A percentile compares a stretch with the other conserved stretches of the same genome.
Evolutionary conservation across 2,113 vertebrate species (phyloP).

Genomic region (Tautogolabrus adspersus): DNA sequence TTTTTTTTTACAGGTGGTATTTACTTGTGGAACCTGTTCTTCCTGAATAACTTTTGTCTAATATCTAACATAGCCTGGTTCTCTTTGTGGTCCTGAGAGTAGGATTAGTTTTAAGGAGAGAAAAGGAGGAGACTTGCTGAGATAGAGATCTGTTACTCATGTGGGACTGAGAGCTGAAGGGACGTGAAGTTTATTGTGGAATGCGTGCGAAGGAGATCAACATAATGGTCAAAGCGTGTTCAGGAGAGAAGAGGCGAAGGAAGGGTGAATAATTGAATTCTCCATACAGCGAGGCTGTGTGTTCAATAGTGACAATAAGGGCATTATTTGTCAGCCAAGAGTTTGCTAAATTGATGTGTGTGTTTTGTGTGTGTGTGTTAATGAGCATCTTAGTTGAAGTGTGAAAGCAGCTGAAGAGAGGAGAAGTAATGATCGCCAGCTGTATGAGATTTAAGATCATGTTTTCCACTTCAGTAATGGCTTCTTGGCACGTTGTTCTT

Average conservation of each 20-base stretch:
- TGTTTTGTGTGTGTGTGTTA: constrained; percentile 5
- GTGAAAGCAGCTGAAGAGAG: not conserved
- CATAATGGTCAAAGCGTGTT: constrained; percentile 40
- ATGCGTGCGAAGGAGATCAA: constrained; percentile 37
- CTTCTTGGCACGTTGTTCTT: not conserved
- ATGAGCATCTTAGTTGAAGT: constrained; percentile 17
- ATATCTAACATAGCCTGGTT: not conserved
- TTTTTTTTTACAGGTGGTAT: not conserved
- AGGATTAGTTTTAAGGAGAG: constrained; percentile 16
- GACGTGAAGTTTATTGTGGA: constrained; percentile 29
- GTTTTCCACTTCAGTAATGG: not conserved
- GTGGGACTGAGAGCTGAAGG: constrained; percentile 19
- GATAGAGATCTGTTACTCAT: constrained; percentile 32
- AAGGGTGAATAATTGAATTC: constrained; percentile 67
- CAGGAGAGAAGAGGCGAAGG: constrained; percentile 56
- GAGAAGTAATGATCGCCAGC: not conserved
- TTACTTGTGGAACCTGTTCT: constrained; percentile 1
- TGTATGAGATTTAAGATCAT: constrained; percentile 6
- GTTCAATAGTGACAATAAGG: constrained; percentile 55
- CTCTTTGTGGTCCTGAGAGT: not conserved
- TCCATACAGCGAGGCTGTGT: constrained; percentile 44
- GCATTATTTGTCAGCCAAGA: constrained; percentile 49
- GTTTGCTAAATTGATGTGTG: constrained; percentile 6
- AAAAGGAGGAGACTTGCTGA: constrained; percentile 50
- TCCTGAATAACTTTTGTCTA: not conserved